Base-by-base conservation (phyloP, 2,797 vertebrate species). In the Jordanella pulchra region DNA sequence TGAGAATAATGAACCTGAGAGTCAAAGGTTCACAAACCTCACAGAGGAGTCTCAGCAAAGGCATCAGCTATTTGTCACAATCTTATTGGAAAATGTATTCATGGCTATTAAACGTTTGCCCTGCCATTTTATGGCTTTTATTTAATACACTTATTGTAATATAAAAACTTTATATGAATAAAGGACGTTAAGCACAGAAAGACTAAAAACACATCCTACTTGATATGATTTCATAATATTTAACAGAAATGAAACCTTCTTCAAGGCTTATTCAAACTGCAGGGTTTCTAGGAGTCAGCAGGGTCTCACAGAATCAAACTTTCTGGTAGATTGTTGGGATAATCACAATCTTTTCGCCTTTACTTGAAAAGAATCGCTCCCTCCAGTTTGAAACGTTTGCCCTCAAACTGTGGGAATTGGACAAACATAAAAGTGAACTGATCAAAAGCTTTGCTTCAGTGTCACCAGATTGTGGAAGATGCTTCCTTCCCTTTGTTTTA, bases 381-480 rank as follows among this genome's bases (percentile, higher is more conserved):
- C 14, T 48, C 71, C 60, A 67, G 32, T 44, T 6, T 25, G 10
- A 7, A 56, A 28, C 27, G 35, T 78, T 45, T 66, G 45, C 6
- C 4, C 32, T 30, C 39, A 67, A 28, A 50, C 13, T 15, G 65
- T 51, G 65, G 30, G 60, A 70, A 32, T 65, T 21, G n/a, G 47
- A 69, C 32, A 23, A 13, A 56, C 0, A 12, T 27, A 53, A n/a
- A 25, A 30, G 44, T 61, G 54, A 53, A 15, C 5, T 5, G 28
- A 39, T 56, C 30, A 48, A 75, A 53, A 27, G 7, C 68, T 69
- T 13, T 28, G 21, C 42, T 13, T 79, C 9, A 48, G 27, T 67
- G n/a, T 74, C 51, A 58, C 65, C 71, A 23, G 65, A 70, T 83
- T 54, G 54, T 2, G 77, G 60, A 35, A 14, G 25, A 54, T 11